Percentiles rank a stretch among this genome's conserved stretches.
These are phyloP conservation scores for Eretmocerus hayati DNA, from an alignment of 2,888 invertebrate genomes.

Conservation along the genomic window DNA sequence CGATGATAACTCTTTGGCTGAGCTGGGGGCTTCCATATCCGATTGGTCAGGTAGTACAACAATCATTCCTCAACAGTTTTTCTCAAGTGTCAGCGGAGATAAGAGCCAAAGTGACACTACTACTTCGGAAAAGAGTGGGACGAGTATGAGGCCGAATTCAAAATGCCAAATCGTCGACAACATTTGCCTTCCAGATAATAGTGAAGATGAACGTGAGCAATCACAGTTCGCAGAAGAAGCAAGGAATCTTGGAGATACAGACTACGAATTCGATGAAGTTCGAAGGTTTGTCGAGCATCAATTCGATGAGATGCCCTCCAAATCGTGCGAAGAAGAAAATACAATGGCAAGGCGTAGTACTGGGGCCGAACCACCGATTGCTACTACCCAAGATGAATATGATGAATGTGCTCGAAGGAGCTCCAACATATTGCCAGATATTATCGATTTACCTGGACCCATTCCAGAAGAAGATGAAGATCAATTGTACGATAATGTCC, in stretches of 20 bases:
- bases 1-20: conserved; percentile 69
- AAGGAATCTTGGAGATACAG: conserved; percentile 11
- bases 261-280: conserved; percentile 36
- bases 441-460: conserved; percentile 33
- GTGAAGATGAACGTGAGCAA: conserved; percentile 7
- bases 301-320: conserved; percentile 36
- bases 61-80: conserved; percentile 55
- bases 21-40: conserved; percentile 71
- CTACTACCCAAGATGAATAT: conserved; percentile 32
- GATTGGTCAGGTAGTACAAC: conserved; percentile 80
- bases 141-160: conserved; percentile 41
- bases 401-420: conserved; percentile 38
- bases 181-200: conserved; percentile 19
- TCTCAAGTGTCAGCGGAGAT: conserved; percentile 31
- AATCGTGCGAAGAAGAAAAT: conserved; percentile 28
- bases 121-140: conserved; percentile 41
- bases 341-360: conserved; percentile 16
- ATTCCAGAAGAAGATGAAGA: conserved; percentile 43
- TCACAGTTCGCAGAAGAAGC: conserved; percentile 7
- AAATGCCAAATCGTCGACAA: conserved; percentile 34
- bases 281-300: conserved; percentile 40
- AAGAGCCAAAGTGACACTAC: conserved; percentile 44
- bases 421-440: conserved; percentile 31
- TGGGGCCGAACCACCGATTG: conserved; percentile 39
- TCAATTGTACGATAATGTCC: conserved; percentile 42